Percentiles rank a stretch among this genome's conserved stretches.
These are phyloP conservation scores for Microtus ochrogaster DNA, from an alignment of 2,113 vertebrate genomes.

Conservation along the genomic window DNA sequence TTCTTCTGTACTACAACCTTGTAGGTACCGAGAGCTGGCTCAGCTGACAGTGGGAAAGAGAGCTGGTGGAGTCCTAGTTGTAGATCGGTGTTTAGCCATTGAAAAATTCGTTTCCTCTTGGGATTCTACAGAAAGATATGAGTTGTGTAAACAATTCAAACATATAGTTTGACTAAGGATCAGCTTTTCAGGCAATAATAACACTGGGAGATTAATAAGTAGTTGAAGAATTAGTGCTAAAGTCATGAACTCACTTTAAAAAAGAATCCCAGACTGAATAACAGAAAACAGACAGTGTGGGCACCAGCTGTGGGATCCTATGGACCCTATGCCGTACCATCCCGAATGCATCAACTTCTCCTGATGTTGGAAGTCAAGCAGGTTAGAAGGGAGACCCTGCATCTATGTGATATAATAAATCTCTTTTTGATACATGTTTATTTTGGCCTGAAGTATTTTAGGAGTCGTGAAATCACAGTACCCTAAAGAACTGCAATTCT, in stretches of 20 bases:
- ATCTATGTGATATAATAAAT: not conserved
- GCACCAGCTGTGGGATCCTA: not conserved
- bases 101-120: conserved; percentile 83
- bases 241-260: not conserved
- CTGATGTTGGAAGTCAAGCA: not conserved
- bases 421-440: not conserved
- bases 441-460: conserved; percentile 31
- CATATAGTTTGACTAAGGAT: not conserved
- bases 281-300: not conserved
- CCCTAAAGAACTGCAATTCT: not conserved
- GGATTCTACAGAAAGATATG: conserved; percentile 82
- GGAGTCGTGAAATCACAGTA: not conserved
- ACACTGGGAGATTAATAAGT: not conserved
- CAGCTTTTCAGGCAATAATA: not conserved
- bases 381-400: not conserved
- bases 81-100: conserved; percentile 78
- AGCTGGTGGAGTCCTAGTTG: conserved; percentile 82
- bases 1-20: conserved; percentile 71
- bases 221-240: not conserved
- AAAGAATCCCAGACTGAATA: not conserved
- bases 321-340: not conserved
- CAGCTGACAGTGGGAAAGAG: conserved; percentile 84
- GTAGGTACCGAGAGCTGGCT: conserved; percentile 85
- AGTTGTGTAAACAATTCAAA: not conserved
- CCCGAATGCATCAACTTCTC: not conserved